Evolutionary conservation across 1,140 invertebrate species (phyloP).

Genomic region (Trypoxylus dichotomus): DNA sequence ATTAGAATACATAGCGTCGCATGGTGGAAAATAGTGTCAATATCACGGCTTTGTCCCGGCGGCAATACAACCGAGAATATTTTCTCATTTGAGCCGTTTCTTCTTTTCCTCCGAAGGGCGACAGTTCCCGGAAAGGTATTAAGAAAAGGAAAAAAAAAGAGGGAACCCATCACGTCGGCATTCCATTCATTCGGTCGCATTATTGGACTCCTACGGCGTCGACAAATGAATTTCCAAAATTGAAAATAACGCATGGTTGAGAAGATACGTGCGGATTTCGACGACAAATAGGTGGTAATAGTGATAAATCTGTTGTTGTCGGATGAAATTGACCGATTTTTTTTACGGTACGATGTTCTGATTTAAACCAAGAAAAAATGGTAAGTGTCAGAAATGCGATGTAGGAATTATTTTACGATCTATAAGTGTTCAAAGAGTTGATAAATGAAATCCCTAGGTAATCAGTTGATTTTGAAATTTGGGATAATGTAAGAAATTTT

Average conservation of each 20-base stretch:
- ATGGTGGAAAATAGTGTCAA: neutral
- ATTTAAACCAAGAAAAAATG: too few relatives aligned
- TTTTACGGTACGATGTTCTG: neutral
- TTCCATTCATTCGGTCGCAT: neutral
- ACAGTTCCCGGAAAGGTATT: conserved; percentile 1
- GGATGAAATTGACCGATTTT: neutral
- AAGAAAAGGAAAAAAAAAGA: neutral
- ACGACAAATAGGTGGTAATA: neutral
- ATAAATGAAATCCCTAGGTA: too few relatives aligned
- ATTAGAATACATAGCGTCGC: neutral
- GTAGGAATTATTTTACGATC: too few relatives aligned
- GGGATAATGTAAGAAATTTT: too few relatives aligned
- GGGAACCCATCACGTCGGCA: neutral
- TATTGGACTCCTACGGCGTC: neutral
- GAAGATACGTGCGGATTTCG: neutral
- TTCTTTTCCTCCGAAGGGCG: neutral
- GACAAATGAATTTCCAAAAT: conserved; percentile 1
- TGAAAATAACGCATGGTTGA: neutral
- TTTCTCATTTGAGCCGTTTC: neutral
- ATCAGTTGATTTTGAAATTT: too few relatives aligned
- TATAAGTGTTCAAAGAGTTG: too few relatives aligned
- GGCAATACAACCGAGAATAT: neutral
- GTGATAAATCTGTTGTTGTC: neutral
- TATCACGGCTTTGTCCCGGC: neutral
- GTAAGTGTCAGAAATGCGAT: too few relatives aligned